These are phyloP conservation scores for Euplagia quadripunctaria DNA, from an alignment of 2,888 invertebrate genomes.

Conservation along the genomic window DNA sequence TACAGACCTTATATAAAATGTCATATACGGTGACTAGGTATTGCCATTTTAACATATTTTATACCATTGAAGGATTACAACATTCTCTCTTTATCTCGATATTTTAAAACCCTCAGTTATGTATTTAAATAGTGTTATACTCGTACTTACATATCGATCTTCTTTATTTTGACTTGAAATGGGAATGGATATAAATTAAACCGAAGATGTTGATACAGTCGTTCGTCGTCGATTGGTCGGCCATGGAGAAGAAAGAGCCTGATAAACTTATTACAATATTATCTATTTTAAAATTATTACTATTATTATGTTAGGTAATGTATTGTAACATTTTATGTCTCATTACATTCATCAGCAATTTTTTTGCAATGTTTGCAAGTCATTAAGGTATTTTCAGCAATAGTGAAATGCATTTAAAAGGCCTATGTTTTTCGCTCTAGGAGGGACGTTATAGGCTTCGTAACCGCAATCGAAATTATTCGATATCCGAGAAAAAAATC, in stretches of 20 bases:
- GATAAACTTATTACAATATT: too few relatives aligned
- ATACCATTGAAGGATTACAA: conserved; percentile 18
- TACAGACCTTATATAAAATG: conserved; percentile 48
- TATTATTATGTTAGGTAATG: too few relatives aligned
- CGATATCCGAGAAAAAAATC: too few relatives aligned
- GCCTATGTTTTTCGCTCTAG: too few relatives aligned
- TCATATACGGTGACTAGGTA: conserved; percentile 24
- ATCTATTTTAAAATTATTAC: too few relatives aligned
- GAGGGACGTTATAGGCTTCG: too few relatives aligned
- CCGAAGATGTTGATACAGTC: background rate
- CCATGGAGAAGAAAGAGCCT: background rate
- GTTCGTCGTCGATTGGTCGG: background rate
- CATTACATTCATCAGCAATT: too few relatives aligned
- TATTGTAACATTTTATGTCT: too few relatives aligned
- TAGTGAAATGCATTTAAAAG: too few relatives aligned
- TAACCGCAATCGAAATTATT: too few relatives aligned
- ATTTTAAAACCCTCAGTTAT: background rate
- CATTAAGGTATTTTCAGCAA: too few relatives aligned
- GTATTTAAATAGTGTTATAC: background rate
- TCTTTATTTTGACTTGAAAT: background rate
- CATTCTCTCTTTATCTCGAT: conserved; percentile 25
- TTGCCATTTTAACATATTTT: conserved; percentile 19
- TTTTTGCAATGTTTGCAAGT: too few relatives aligned
- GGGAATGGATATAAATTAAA: background rate
- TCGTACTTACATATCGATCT: background rate